phyloP scores from a whole-genome alignment of 1,140 invertebrate genomes.

The Marisa cornuarietis region DNA sequence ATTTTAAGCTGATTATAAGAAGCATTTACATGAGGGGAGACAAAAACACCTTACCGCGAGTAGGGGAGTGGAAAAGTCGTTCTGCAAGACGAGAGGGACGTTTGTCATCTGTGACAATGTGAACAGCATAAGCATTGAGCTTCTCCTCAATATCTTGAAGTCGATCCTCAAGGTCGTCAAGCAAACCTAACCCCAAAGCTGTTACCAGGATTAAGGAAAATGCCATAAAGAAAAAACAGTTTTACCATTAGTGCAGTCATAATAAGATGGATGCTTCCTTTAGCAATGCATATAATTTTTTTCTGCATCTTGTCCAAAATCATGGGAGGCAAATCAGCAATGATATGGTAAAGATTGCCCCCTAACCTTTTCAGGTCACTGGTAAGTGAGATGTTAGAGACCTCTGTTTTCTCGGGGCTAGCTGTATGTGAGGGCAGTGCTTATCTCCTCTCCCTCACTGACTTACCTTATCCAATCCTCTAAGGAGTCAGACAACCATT shows the following conservation, averaged over 20 bases:
- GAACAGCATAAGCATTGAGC: slow-evolving; percentile 43
- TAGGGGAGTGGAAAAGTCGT: slow-evolving; percentile 48
- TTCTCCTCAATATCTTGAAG: slow-evolving; percentile 41
- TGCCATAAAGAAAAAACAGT: background rate
- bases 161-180: slow-evolving; percentile 45
- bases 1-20: no score
- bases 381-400: no score
- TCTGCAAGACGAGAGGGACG: slow-evolving; percentile 39
- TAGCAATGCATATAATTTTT: background rate
- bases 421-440: no score
- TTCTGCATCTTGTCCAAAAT: no score
- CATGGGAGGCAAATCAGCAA: no score
- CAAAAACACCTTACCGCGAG: slow-evolving; percentile 36
- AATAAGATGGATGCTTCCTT: background rate
- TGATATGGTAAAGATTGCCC: no score
- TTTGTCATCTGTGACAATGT: slow-evolving; percentile 49
- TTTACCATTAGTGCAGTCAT: background rate
- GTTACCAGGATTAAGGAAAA: slow-evolving; percentile 12
- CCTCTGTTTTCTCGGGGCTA: no score
- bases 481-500: no score
- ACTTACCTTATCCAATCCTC: no score
- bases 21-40: background rate
- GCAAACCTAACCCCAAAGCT: slow-evolving; percentile 46
- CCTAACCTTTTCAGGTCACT: no score
- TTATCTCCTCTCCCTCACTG: no score